These are phyloP conservation scores for Laticauda laticaudata DNA, from an alignment of 2,113 vertebrate genomes.

Conservation along the genomic window DNA sequence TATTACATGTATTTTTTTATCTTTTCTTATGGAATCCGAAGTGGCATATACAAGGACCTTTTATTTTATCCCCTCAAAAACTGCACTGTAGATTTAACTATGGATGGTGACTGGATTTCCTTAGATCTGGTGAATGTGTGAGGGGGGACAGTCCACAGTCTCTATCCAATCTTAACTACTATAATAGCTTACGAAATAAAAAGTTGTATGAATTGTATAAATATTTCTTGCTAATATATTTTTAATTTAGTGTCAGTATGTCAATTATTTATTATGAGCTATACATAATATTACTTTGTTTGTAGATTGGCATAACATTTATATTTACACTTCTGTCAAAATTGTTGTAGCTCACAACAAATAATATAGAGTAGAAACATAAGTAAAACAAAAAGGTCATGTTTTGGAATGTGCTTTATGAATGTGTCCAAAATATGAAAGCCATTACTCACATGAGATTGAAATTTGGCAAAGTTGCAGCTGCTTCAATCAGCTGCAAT, in stretches of 20 bases:
- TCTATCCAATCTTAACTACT: background rate
- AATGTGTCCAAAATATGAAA: too few species aligned
- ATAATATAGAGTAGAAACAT: background rate
- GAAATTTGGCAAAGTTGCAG: too few species aligned
- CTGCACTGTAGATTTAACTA: background rate
- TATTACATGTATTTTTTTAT: constrained; percentile 29
- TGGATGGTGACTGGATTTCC: background rate
- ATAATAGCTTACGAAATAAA: background rate
- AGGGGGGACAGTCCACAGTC: background rate
- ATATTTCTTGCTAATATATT: background rate
- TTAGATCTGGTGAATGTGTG: background rate
- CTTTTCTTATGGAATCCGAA: background rate
- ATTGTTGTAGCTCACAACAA: background rate
- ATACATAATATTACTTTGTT: background rate
- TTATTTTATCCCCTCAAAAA: background rate
- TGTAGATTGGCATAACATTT: background rate
- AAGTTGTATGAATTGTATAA: background rate
- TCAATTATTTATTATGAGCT: background rate
- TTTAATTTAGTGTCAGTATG: background rate
- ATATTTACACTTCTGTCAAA: background rate
- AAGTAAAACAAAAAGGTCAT: background rate
- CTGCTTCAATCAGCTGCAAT: too few species aligned
- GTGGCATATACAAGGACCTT: background rate
- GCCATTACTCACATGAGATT: too few species aligned
- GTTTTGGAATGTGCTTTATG: background rate